phyloP scores from a whole-genome alignment of 2,888 invertebrate species.

The Epirrhoe tristata region DNA sequence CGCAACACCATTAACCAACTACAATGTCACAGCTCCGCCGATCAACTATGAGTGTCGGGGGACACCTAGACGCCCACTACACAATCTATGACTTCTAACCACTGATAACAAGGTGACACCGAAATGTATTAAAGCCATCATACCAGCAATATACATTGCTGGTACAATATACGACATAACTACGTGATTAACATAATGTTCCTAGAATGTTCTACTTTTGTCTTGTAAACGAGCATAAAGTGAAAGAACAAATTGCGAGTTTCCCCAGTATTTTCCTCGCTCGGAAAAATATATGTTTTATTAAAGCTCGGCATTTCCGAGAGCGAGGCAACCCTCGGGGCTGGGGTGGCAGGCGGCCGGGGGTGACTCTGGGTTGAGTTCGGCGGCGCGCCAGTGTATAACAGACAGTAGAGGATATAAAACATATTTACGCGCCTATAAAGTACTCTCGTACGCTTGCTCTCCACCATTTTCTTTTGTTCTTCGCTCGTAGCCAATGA shows the following conservation, averaged over 20 bases:
- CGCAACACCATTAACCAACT: constrained; percentile 71
- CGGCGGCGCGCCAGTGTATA: constrained; percentile 82
- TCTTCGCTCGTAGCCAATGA: constrained; percentile 83
- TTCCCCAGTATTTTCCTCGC: constrained; percentile 86
- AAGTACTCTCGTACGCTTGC: constrained; percentile 85
- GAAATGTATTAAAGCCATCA: constrained; percentile 48
- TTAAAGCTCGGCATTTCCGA: constrained; percentile 86
- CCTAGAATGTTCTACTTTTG: constrained; percentile 84
- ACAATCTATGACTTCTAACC: constrained; percentile 62
- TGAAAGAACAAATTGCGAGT: constrained; percentile 86
- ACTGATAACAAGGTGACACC: constrained; percentile 48
- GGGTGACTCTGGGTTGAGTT: constrained; percentile 54
- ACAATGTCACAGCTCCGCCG: constrained; percentile 68
- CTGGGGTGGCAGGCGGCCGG: constrained; percentile 65
- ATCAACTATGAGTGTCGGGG: constrained; percentile 51
- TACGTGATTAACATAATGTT: constrained; percentile 84
- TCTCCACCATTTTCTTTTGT: constrained; percentile 85
- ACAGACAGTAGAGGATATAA: constrained; percentile 86
- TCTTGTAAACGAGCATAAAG: constrained; percentile 86
- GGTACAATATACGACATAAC: constrained; percentile 77
- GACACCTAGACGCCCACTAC: constrained; percentile 48
- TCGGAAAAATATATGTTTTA: constrained; percentile 86
- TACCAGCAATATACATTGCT: constrained; percentile 65
- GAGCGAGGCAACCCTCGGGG: constrained; percentile 80
- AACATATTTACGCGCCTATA: constrained; percentile 86